phyloP scores from a whole-genome alignment of 2,113 vertebrate genomes.

The Bos javanicus region DNA sequence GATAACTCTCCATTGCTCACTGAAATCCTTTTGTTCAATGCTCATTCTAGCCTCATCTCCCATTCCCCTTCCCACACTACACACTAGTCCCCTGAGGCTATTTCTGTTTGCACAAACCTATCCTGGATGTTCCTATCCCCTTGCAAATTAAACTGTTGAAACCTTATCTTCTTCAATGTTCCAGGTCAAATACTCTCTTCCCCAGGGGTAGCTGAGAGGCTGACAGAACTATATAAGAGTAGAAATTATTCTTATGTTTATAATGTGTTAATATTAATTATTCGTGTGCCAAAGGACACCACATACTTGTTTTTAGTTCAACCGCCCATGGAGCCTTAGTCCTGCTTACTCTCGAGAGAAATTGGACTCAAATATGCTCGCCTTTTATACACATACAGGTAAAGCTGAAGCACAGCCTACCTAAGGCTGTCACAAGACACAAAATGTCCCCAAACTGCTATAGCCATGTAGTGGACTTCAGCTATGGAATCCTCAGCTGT shows the following conservation, averaged over 20 bases:
- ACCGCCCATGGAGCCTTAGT: background rate
- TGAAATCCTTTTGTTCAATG: background rate
- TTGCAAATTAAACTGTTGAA: slow-evolving; percentile 24
- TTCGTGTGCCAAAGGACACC: background rate
- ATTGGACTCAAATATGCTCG: background rate
- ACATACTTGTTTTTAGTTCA: slow-evolving; percentile 19
- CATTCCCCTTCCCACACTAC: background rate
- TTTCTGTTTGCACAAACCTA: background rate
- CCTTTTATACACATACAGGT: slow-evolving; percentile 12
- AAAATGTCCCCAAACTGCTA: background rate
- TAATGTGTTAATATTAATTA: slow-evolving; percentile 49
- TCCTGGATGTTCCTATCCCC: background rate
- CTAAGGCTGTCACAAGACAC: background rate
- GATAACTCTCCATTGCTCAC: background rate
- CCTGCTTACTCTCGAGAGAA: slow-evolving; percentile 36
- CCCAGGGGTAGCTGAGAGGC: background rate
- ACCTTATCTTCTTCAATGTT: background rate
- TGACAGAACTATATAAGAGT: background rate
- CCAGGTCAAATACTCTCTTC: slow-evolving; percentile 14
- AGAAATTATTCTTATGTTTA: background rate
- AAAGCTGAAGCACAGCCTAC: background rate
- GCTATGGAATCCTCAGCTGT: background rate
- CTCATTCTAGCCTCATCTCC: background rate
- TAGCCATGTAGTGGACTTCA: background rate
- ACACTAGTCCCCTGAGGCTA: background rate